Evolutionary conservation across 2,888 invertebrate genomes (phyloP).

Genomic region (Eurytoma californica): DNA sequence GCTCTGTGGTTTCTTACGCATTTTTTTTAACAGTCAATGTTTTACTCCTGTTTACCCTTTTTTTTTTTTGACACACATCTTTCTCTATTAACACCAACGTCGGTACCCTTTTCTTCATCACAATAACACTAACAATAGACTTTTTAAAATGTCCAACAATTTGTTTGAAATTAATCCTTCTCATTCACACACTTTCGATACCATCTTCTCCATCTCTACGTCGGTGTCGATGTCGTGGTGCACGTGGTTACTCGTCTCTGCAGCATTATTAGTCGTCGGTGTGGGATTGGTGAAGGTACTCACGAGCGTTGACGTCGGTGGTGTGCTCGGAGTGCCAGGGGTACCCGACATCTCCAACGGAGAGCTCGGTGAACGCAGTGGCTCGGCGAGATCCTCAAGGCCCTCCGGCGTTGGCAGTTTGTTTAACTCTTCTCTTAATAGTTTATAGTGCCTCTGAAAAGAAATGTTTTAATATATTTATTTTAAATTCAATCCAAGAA

Average conservation of each 20-base stretch:
- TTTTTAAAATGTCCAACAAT: slow-evolving; percentile 75
- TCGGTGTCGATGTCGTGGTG: slow-evolving; percentile 79
- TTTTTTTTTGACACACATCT: slow-evolving; percentile 8
- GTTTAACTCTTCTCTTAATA: slow-evolving; percentile 89
- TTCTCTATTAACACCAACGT: slow-evolving; percentile 25
- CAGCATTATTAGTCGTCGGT: slow-evolving; percentile 61
- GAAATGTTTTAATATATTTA: background rate
- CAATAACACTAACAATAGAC: slow-evolving; percentile 67
- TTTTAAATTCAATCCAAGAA: background rate
- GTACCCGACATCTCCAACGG: slow-evolving; percentile 73
- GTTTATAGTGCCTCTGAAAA: slow-evolving; percentile 85
- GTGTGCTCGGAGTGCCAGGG: slow-evolving; percentile 69
- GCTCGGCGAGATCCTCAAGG: slow-evolving; percentile 83
- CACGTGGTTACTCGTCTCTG: slow-evolving; percentile 67
- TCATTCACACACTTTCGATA: slow-evolving; percentile 81
- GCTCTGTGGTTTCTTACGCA: background rate
- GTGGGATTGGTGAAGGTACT: slow-evolving; percentile 55
- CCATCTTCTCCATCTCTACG: slow-evolving; percentile 87
- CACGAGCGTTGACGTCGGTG: slow-evolving; percentile 64
- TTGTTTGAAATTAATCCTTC: slow-evolving; percentile 72
- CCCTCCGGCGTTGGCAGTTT: slow-evolving; percentile 89
- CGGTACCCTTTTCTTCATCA: slow-evolving; percentile 35
- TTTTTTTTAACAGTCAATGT: too few relatives aligned
- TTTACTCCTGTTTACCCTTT: background rate
- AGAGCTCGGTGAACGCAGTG: slow-evolving; percentile 72